phyloP scores from a whole-genome alignment of 2,797 vertebrate genomes.

The Etheostoma nigrum region DNA sequence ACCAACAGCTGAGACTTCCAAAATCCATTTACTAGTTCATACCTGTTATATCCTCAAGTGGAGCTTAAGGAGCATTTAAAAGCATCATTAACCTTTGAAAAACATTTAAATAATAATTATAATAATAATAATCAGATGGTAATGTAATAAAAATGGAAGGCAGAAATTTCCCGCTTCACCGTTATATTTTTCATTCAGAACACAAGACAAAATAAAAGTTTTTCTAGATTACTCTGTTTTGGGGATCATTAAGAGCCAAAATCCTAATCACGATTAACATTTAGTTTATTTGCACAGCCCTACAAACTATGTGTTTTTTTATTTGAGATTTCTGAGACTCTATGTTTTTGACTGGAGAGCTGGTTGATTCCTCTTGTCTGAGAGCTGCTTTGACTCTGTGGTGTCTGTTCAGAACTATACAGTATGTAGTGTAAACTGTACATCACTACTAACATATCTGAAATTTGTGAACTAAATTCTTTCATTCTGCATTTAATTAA shows the following conservation, averaged over 20 bases:
- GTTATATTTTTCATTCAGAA: too few species aligned
- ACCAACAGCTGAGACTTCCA: conserved; percentile 55
- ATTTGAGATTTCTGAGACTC: not conserved
- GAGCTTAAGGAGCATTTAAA: not conserved
- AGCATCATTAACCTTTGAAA: conserved; percentile 1
- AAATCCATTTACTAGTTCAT: not conserved
- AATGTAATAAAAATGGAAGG: not conserved
- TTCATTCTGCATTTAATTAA: not conserved
- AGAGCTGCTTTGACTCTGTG: not conserved
- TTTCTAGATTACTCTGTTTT: too few species aligned
- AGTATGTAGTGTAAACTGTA: not conserved
- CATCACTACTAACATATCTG: not conserved
- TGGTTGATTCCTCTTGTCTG: not conserved
- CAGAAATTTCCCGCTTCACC: too few species aligned
- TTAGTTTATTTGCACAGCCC: too few species aligned
- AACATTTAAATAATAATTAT: not conserved
- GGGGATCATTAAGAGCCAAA: too few species aligned
- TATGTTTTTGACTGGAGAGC: not conserved
- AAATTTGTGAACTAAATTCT: not conserved
- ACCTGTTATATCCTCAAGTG: not conserved
- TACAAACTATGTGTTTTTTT: not conserved
- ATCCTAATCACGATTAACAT: too few species aligned
- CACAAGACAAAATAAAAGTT: too few species aligned
- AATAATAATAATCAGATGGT: not conserved
- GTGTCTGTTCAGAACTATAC: not conserved